Base-by-base conservation (phyloP, 2,888 invertebrate genomes). In the Tachina grossa region DNA sequence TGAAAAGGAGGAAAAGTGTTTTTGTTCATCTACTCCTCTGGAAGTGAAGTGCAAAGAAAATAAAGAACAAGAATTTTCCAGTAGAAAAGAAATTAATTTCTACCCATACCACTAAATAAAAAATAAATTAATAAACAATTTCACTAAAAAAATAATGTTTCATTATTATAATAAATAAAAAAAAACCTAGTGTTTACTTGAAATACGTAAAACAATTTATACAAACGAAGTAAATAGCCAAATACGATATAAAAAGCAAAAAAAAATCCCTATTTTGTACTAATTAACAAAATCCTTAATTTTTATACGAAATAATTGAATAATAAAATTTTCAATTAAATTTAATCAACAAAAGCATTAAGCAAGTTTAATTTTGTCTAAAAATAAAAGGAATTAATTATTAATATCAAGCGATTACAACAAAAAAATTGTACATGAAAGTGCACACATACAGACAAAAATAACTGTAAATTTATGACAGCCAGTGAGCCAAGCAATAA, bases 21-120 rank as follows among this genome's bases (percentile, higher is more conserved):
- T 80, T 72, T 68, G 11, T 77, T 57, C 10, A 47, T 47, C 19
- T 85, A 85, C 75, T 87, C 77, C 84, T 85, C 78, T 80, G 77
- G 83, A 77, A 82, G 79, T 63, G 72, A 83, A 84, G 74, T 63
- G 75, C 49, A 63, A 83, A 55, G 65, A 69, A 63, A 31, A 6
- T 31, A 31, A 53, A 75, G 45, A 75, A 53, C 53, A 78, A 69
- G 45, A 69, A 74, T 63, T 72, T 74, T 16, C 57, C 22, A 78
- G n/a, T 71, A 83, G 59, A 69, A 81, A 59, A 78, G 11, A 51
- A 80, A 71, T 66, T 61, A 22, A 51, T 49, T 75, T 47, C 59
- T 57, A 66, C 19, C 39, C 53, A 77, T 16, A 84, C 31, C 31
- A 47, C 19, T 77, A 19, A 19, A n/a, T 13, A 49, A 69, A 75